A percentile compares a stretch with the other conserved stretches of the same genome.
Conservation (phyloP, 1,140 invertebrate species). For the Drosophila biarmipes region DNA sequence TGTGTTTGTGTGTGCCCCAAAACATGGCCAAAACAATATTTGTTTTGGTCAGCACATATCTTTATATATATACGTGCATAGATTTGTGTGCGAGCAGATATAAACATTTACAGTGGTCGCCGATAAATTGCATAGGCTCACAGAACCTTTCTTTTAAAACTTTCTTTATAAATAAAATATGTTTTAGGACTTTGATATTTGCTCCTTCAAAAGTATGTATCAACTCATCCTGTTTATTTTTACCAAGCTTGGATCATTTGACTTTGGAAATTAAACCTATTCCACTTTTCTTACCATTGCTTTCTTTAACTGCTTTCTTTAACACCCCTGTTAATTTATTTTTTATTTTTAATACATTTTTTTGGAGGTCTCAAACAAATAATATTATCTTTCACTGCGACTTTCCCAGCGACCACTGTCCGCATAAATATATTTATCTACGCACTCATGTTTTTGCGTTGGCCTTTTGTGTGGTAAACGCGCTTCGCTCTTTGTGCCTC, state of each 20-base stretch:
- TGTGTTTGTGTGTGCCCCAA: conserved; percentile 26
- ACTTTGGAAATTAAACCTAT: too few relatives aligned
- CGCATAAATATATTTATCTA: conserved; percentile 15
- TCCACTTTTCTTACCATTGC: background rate
- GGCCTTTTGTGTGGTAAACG: conserved; percentile 74
- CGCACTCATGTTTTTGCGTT: conserved; percentile 47
- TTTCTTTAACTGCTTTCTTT: too few relatives aligned
- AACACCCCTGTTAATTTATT: background rate
- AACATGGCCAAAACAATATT: conserved; percentile 74
- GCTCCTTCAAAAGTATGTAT: too few relatives aligned
- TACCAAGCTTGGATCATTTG: background rate
- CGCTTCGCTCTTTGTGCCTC: conserved; percentile 69
- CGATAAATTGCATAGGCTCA: background rate
- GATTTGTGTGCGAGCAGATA: background rate
- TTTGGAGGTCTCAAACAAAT: too few relatives aligned
- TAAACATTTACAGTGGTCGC: conserved; percentile 10
- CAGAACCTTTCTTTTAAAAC: too few relatives aligned
- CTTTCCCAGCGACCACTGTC: conserved; percentile 3
- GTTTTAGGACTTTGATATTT: too few relatives aligned
- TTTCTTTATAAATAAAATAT: too few relatives aligned
- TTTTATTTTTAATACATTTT: too few relatives aligned
- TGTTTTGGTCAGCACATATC: conserved; percentile 53
- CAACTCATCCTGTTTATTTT: too few relatives aligned
- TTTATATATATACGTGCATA: conserved; percentile 10
- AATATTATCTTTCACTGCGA: background rate